These are phyloP conservation scores for Corvus cornix DNA, from an alignment of 2,113 vertebrate genomes.

Conservation along the genomic window DNA sequence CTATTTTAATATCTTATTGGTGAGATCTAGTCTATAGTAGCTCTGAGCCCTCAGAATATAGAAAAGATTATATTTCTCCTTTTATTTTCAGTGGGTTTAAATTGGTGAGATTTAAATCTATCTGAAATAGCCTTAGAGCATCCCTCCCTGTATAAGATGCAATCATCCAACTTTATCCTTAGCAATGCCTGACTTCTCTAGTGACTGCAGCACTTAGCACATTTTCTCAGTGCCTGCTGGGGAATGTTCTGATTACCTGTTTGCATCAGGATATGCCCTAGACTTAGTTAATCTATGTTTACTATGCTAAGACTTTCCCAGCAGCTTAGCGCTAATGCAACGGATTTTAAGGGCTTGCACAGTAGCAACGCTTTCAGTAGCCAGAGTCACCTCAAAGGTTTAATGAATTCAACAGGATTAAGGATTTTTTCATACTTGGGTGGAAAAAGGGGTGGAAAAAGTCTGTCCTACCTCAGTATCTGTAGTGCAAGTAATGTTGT, in stretches of 20 bases:
- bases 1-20: background rate
- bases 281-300: conserved; percentile 17
- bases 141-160: background rate
- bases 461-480: background rate
- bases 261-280: background rate
- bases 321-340: conserved; percentile 31
- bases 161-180: background rate
- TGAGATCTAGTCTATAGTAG: background rate
- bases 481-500: background rate
- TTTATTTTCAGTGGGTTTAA: background rate
- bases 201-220: background rate
- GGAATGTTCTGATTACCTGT: background rate
- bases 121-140: background rate
- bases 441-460: background rate
- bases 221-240: background rate
- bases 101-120: background rate
- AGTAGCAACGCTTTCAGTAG: background rate
- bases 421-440: background rate
- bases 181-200: background rate
- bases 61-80: background rate
- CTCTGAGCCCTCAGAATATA: background rate
- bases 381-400: background rate
- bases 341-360: conserved; percentile 19
- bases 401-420: conserved; percentile 15
- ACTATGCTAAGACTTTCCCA: conserved; percentile 2